phyloP scores from a whole-genome alignment of 2,888 invertebrate species.

The Ganaspis brasiliensis region DNA sequence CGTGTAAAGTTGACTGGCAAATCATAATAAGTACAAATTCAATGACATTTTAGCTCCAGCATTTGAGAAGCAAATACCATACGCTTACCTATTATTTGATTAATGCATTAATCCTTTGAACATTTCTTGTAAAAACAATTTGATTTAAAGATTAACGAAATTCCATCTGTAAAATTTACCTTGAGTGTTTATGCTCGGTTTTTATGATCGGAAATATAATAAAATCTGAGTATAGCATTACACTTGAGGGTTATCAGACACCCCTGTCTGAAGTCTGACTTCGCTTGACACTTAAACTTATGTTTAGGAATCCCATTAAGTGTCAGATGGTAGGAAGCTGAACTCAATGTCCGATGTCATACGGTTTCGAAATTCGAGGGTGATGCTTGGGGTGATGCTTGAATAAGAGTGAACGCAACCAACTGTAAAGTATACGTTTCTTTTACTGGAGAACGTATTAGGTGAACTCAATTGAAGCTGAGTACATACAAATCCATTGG shows the following conservation, averaged over 20 bases:
- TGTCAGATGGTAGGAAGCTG: slow-evolving; percentile 39
- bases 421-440: slow-evolving; percentile 33
- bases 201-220: neutral
- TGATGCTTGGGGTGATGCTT: slow-evolving; percentile 16
- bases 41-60: too few relatives aligned
- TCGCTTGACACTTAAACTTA: slow-evolving; percentile 25
- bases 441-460: slow-evolving; percentile 36
- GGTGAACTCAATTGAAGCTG: slow-evolving; percentile 26
- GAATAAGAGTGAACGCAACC: neutral
- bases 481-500: slow-evolving; percentile 4
- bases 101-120: too few relatives aligned
- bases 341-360: slow-evolving; percentile 41
- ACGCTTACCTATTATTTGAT: too few relatives aligned
- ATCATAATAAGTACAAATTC: too few relatives aligned
- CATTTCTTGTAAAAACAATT: too few relatives aligned
- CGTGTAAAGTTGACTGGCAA: too few relatives aligned
- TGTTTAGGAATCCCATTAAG: slow-evolving; percentile 39
- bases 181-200: neutral
- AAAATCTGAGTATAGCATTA: neutral
- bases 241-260: slow-evolving; percentile 8
- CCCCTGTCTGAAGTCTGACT: slow-evolving; percentile 11
- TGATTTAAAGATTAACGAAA: too few relatives aligned
- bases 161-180: too few relatives aligned
- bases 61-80: too few relatives aligned
- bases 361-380: slow-evolving; percentile 42